Base-by-base conservation (phyloP, 92 coral and sea anemone genomes). In the Zoanthus gigantus region DNA sequence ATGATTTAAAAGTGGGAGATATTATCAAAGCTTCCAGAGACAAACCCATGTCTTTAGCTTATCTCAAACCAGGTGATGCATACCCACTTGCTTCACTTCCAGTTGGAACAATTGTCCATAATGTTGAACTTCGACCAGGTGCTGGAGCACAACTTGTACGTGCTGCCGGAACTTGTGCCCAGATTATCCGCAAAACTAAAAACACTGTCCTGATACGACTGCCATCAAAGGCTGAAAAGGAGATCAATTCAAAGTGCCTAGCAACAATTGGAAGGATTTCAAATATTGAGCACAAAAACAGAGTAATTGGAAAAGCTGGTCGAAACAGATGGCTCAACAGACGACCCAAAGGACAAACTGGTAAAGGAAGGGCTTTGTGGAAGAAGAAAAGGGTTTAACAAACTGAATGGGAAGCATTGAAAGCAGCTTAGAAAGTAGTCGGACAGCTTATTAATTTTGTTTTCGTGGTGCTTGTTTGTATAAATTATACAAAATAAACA, bases 81-180 rank as follows among this genome's bases (percentile, higher is more conserved):
- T 95, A 97, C 86, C 99, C 99, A 7, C 91, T 97, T 50, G 88
- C 91, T 47, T 90, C 86, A 78, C 84, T 97, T 60, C 99, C 99
- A 0, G 91, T 97, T 67, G 99, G 99, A 16, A 90, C 98, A 11
- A 81, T 97, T 46, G 99, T 97, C 61, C 97, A 97, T 86, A 97
- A 97, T 65, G 93, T 97, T 61, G 99, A 97, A 84, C 88, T 97
- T 50, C 57, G 65, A 30, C 98, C 99, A 34, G 99, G 99, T 3
- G 86, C 93, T 46, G 99, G 99, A 76, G 99, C 99, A 48, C 99
- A 95, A 80, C 86, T 97, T 48, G 99, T 95, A 52, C 86, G 99
- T 47, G 96, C 99, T 2, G 99, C 99, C 37, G 99, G 99, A 45
- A 97, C 99, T 14, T 97, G 96, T 71, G 99, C 98, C 44, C 99